These are phyloP conservation scores for Tricholauxania praeusta DNA, from an alignment of 2,888 invertebrate genomes.

Conservation along the genomic window DNA sequence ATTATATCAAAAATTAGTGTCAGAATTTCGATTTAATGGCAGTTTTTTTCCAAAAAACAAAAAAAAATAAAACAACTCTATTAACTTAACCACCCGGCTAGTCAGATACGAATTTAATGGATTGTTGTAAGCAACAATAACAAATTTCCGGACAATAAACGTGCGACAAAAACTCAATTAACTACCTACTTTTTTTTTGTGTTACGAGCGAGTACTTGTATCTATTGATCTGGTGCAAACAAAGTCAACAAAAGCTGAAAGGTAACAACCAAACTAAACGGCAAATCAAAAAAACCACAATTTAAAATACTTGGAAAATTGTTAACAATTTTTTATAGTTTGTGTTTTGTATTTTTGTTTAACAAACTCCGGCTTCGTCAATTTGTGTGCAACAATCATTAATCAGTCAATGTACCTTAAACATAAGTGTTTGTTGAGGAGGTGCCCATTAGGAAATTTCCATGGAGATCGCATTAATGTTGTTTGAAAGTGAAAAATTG, in stretches of 20 bases:
- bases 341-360: neutral
- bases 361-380: too few species aligned
- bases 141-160: slow-evolving; percentile 10
- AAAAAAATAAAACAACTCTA: too few species aligned
- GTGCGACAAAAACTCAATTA: slow-evolving; percentile 15
- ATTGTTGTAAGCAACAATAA: neutral
- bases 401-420: slow-evolving; percentile 22
- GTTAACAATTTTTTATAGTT: slow-evolving; percentile 6
- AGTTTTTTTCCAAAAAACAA: too few species aligned
- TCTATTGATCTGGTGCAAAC: neutral
- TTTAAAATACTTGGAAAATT: neutral
- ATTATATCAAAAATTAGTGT: too few species aligned
- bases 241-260: slow-evolving; percentile 1
- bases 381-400: slow-evolving; percentile 10
- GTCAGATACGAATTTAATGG: too few species aligned
- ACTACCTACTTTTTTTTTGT: neutral
- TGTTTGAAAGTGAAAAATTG: too few species aligned
- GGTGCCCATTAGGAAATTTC: too few species aligned
- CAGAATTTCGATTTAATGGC: too few species aligned
- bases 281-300: neutral
- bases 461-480: too few species aligned
- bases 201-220: neutral
- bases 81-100: too few species aligned
- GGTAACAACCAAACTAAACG: neutral
- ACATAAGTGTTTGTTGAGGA: neutral